Conservation (phyloP, 2,888 invertebrate species). For the Ischnus inquisitorius region DNA sequence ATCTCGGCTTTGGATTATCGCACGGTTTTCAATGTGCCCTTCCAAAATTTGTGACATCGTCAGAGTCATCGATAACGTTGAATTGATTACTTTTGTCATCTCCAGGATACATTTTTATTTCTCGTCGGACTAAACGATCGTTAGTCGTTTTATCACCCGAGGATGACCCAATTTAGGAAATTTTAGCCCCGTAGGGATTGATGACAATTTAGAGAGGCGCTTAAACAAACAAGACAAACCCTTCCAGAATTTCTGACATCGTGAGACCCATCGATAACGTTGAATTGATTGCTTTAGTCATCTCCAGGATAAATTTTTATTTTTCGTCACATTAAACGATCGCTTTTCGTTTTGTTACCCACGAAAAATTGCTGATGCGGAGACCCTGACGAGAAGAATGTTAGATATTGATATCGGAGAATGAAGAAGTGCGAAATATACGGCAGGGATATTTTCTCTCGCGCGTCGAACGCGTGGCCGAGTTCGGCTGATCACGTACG, state of each 20-base stretch:
- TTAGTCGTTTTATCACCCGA: background rate
- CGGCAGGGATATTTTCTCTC: constrained; percentile 43
- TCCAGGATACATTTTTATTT: background rate
- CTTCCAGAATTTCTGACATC: background rate
- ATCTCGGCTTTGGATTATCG: constrained; percentile 3
- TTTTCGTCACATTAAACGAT: background rate
- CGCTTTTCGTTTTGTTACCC: background rate
- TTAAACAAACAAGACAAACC: too few species aligned
- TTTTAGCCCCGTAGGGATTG: too few species aligned
- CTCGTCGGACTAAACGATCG: background rate
- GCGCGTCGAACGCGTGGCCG: constrained; percentile 51
- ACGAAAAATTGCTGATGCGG: background rate
- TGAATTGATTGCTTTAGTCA: constrained; percentile 19
- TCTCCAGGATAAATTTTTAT: background rate
- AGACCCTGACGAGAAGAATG: constrained; percentile 10
- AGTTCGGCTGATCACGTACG: constrained; percentile 68
- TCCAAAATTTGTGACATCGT: background rate
- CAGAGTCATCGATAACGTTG: constrained; percentile 4
- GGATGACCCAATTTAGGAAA: too few species aligned
- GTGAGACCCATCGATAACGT: constrained; percentile 3
- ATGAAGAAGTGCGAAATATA: constrained; percentile 32
- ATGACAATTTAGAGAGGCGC: too few species aligned
- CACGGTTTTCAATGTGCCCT: constrained; percentile 8
- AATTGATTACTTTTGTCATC: constrained; percentile 12
- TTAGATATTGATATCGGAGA: background rate